Conservation (phyloP, 1,140 invertebrate genomes). For the Hyles euphorbiae region DNA sequence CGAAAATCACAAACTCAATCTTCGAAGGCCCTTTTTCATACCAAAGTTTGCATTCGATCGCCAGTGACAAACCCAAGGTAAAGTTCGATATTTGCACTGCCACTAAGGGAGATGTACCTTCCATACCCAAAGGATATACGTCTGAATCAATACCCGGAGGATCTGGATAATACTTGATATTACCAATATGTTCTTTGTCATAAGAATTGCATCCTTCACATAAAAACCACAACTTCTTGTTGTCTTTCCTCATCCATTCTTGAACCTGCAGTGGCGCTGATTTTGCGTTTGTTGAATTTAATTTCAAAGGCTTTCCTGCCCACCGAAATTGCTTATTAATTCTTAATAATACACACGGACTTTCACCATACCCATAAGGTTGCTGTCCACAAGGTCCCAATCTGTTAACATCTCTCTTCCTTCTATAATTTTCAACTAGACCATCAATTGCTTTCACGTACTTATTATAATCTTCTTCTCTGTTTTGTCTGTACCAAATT, state of each 20-base stretch:
- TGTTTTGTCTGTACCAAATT: conserved; percentile 45
- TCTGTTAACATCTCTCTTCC: conserved; percentile 27
- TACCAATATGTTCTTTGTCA: conserved; percentile 57
- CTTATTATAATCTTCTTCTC: conserved; percentile 40
- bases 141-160: conserved; percentile 55
- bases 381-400: conserved; percentile 48
- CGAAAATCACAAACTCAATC: conserved; percentile 48
- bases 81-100: conserved; percentile 55
- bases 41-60: conserved; percentile 55
- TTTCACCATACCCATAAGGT: conserved; percentile 55
- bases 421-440: conserved; percentile 29
- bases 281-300: conserved; percentile 22
- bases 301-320: conserved; percentile 36
- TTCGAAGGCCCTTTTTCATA: conserved; percentile 44
- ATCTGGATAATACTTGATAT: conserved; percentile 50
- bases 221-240: conserved; percentile 45
- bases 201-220: conserved; percentile 49
- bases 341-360: conserved; percentile 55
- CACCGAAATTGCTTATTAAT: conserved; percentile 54
- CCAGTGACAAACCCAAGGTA: conserved; percentile 48
- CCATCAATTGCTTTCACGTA: conserved; percentile 44
- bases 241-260: conserved; percentile 37
- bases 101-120: conserved; percentile 35
- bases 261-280: conserved; percentile 36
- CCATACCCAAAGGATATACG: conserved; percentile 37